phyloP scores from a whole-genome alignment of 2,113 vertebrate genomes.

The Castor canadensis region DNA sequence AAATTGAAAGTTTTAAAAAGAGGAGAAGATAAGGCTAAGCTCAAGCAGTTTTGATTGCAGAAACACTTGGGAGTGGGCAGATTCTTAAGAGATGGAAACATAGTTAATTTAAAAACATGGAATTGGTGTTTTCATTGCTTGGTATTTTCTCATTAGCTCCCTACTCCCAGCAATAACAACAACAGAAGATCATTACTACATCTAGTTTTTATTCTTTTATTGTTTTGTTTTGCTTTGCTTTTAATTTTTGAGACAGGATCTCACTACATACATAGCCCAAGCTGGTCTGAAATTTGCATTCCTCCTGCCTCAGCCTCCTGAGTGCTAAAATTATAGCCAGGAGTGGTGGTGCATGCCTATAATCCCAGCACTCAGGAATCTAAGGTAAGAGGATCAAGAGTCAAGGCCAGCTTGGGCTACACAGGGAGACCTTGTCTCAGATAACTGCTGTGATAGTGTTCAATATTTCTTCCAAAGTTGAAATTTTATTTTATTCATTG shows the following conservation, averaged over 20 bases:
- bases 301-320: no score
- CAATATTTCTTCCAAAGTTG: background rate
- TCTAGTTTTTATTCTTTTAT: background rate
- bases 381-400: background rate
- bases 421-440: background rate
- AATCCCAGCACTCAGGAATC: background rate
- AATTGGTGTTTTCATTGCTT: background rate
- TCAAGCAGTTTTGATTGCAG: background rate
- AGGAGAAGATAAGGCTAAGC: background rate
- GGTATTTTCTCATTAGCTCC: background rate
- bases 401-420: background rate
- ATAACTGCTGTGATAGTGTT: background rate
- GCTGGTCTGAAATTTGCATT: no score
- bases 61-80: background rate
- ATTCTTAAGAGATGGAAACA: background rate
- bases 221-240: no score
- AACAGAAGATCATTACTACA: background rate
- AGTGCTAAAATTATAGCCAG: no score
- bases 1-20: background rate
- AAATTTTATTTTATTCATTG: background rate
- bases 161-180: background rate
- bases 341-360: background rate
- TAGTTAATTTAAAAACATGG: background rate
- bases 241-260: no score
- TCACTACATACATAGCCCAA: no score